A percentile compares a stretch with the other conserved stretches of the same genome.
phyloP scores from a whole-genome alignment of 2,113 vertebrate species.

The Otis tarda region DNA sequence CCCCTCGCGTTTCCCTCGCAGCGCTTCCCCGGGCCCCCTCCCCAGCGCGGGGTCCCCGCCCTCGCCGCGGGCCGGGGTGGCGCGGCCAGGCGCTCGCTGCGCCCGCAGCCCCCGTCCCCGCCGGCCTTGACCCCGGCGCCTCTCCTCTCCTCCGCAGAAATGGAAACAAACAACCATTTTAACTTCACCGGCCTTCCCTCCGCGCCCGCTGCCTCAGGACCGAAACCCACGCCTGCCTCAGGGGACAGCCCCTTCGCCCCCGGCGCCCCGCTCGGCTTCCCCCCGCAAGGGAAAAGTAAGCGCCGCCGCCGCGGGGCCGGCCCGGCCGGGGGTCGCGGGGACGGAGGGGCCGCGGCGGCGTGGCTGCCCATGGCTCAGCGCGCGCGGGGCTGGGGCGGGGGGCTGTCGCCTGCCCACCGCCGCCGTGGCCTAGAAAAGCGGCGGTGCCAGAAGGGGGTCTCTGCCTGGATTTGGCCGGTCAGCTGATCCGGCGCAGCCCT shows the following conservation, averaged over 20 bases:
- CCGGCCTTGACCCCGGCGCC: background rate
- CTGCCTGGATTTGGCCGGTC: constrained; percentile 33
- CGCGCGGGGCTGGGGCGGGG: background rate
- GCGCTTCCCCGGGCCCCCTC: no score
- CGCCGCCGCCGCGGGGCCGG: background rate
- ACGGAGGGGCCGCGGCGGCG: background rate
- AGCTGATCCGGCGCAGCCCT: constrained; percentile 22
- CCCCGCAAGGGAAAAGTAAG: constrained; percentile 93
- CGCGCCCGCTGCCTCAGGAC: constrained; percentile 91
- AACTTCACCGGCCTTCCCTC: constrained; percentile 88
- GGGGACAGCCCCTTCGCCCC: constrained; percentile 92
- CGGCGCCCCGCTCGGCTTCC: constrained; percentile 88
- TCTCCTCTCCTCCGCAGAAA: constrained; percentile 69
- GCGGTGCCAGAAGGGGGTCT: background rate
- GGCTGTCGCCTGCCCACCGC: background rate
- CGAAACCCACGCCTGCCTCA: constrained; percentile 89
- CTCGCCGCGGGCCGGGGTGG: background rate
- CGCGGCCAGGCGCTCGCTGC: rapidly evolving
- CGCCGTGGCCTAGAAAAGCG: background rate
- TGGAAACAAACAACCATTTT: constrained; percentile 95
- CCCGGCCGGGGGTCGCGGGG: background rate
- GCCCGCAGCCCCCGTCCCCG: background rate
- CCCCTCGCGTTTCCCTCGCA: rapidly evolving
- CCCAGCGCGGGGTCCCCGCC: background rate
- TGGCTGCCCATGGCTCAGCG: no score